These are phyloP conservation scores for Callorhinus ursinus DNA, from an alignment of 2,113 vertebrate species.

Conservation along the genomic window DNA sequence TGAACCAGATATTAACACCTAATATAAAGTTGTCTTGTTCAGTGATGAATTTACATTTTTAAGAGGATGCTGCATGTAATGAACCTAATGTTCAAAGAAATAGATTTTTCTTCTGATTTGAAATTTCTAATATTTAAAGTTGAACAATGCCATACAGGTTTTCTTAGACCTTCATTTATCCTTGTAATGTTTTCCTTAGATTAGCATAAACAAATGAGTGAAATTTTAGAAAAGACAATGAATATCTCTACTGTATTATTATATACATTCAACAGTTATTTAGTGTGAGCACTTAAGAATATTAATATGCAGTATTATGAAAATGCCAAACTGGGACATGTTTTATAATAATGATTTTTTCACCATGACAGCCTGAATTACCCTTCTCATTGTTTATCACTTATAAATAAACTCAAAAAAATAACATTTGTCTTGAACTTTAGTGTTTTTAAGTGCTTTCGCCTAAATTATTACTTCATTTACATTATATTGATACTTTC, in stretches of 20 bases:
- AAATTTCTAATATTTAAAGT: neutral
- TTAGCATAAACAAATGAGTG: neutral
- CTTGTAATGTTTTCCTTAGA: neutral
- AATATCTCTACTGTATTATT: neutral
- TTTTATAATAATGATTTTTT: conserved; percentile 2
- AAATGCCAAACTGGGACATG: neutral
- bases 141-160: neutral
- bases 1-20: neutral
- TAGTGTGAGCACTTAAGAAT: neutral
- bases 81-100: neutral
- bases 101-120: neutral
- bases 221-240: neutral
- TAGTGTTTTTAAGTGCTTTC: neutral
- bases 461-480: neutral
- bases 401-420: neutral
- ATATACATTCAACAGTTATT: neutral
- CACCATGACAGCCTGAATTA: neutral
- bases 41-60: neutral
- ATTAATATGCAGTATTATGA: neutral
- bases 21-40: neutral
- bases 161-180: neutral
- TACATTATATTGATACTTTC: neutral
- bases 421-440: neutral
- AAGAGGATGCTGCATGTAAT: neutral
- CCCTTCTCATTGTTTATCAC: neutral